These are phyloP conservation scores for Poeciliopsis paucimaculata DNA, from an alignment of 2,797 vertebrate species.

Conservation along the genomic window DNA sequence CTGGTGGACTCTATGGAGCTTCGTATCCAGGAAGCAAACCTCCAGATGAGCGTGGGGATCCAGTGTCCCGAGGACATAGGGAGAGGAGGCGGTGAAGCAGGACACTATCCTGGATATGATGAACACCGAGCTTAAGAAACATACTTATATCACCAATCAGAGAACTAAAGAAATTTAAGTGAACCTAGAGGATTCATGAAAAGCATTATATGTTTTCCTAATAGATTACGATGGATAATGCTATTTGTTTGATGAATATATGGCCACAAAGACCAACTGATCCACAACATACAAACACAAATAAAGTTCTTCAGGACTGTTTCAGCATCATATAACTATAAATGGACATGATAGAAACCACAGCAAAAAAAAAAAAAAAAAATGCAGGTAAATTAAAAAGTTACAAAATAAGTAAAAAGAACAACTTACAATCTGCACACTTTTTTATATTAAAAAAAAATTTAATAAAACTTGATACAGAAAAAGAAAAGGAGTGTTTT, in stretches of 20 bases:
- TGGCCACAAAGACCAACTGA: background rate
- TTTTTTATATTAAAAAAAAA: background rate
- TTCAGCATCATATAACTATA: background rate
- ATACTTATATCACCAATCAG: slow-evolving; percentile 61
- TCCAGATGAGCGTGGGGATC: slow-evolving; percentile 81
- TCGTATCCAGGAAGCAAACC: slow-evolving; percentile 77
- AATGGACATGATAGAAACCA: background rate
- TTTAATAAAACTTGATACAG: background rate
- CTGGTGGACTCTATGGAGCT: slow-evolving; percentile 83
- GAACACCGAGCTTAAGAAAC: slow-evolving; percentile 51
- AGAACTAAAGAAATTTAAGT: slow-evolving; percentile 49
- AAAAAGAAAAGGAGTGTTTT: slow-evolving; percentile 10
- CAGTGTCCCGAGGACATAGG: slow-evolving; percentile 73
- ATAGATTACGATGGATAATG: background rate
- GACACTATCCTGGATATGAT: slow-evolving; percentile 60
- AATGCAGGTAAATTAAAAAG: background rate
- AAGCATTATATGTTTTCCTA: background rate
- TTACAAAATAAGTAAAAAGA: background rate
- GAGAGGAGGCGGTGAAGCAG: slow-evolving; percentile 39
- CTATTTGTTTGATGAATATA: background rate
- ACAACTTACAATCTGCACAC: background rate
- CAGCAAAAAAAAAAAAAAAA: background rate
- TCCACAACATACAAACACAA: background rate
- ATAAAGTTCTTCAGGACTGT: background rate
- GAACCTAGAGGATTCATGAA: background rate